Conservation (phyloP, 2,797 vertebrate genomes). For the Lagothrix lagotricha region DNA sequence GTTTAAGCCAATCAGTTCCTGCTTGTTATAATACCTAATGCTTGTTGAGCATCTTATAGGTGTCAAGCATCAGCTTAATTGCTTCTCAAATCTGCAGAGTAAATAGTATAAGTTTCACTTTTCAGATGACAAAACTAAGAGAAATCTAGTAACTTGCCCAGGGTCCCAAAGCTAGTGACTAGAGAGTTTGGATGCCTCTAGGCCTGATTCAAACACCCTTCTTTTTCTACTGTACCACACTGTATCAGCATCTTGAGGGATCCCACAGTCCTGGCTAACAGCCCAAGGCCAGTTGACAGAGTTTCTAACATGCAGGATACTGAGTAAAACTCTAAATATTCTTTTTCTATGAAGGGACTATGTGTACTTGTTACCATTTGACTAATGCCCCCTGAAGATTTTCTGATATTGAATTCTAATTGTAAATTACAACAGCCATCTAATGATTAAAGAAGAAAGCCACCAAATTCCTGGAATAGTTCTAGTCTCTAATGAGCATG, state of each 20-base stretch:
- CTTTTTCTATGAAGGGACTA: background rate
- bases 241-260: background rate
- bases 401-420: constrained; percentile 16
- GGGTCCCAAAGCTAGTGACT: background rate
- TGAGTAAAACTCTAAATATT: background rate
- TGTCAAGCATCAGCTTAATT: background rate
- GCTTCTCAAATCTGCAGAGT: background rate
- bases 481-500: background rate
- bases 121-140: constrained; percentile 15
- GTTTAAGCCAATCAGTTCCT: background rate
- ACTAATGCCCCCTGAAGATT: background rate
- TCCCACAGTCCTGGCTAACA: background rate
- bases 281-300: background rate
- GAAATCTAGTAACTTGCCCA: background rate
- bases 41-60: background rate
- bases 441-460: background rate
- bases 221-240: background rate
- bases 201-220: background rate
- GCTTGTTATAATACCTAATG: background rate
- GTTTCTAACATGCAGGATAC: background rate
- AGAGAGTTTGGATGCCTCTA: background rate
- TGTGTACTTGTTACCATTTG: background rate
- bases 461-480: background rate
- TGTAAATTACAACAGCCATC: background rate
- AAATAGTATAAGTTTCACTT: background rate